phyloP scores from a whole-genome alignment of 2,888 invertebrate genomes.

The Melinaea marsaeus region DNA sequence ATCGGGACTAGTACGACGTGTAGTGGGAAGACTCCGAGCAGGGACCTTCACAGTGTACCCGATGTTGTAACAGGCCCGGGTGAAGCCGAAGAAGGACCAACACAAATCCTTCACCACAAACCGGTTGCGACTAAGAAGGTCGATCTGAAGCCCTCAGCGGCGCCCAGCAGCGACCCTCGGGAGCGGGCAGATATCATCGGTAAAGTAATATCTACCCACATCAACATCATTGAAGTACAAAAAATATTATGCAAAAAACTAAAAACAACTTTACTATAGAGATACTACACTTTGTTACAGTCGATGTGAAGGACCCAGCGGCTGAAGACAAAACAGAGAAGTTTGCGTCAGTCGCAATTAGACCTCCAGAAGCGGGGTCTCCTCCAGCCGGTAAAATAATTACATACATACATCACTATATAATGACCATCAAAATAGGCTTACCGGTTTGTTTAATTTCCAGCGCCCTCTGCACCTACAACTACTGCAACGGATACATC shows the following conservation, averaged over 20 bases:
- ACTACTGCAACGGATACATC: conserved; percentile 7
- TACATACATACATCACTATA: too few species aligned
- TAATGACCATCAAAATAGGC: too few species aligned
- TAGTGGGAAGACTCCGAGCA: conserved; percentile 45
- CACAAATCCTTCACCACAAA: conserved; percentile 49
- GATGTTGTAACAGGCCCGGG: conserved; percentile 46
- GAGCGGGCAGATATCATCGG: conserved; percentile 37
- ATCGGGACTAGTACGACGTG: conserved; percentile 49
- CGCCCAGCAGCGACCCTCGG: conserved; percentile 39
- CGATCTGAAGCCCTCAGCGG: conserved; percentile 41
- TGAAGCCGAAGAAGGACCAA: conserved; percentile 42
- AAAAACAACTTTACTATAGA: background rate
- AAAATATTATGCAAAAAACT: background rate
- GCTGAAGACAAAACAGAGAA: conserved; percentile 31
- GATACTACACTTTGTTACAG: conserved; percentile 22
- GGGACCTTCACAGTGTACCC: conserved; percentile 41
- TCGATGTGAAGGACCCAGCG: conserved; percentile 32
- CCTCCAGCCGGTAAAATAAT: conserved; percentile 18
- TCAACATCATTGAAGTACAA: too few species aligned
- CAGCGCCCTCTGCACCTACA: conserved; percentile 17
- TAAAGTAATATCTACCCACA: conserved; percentile 16
- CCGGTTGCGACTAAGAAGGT: conserved; percentile 41
- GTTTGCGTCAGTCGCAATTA: conserved; percentile 34
- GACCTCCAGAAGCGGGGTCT: conserved; percentile 37
- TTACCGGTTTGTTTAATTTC: too few species aligned